Base-by-base conservation (phyloP, 2,888 invertebrate species). In the Noctua comes region DNA sequence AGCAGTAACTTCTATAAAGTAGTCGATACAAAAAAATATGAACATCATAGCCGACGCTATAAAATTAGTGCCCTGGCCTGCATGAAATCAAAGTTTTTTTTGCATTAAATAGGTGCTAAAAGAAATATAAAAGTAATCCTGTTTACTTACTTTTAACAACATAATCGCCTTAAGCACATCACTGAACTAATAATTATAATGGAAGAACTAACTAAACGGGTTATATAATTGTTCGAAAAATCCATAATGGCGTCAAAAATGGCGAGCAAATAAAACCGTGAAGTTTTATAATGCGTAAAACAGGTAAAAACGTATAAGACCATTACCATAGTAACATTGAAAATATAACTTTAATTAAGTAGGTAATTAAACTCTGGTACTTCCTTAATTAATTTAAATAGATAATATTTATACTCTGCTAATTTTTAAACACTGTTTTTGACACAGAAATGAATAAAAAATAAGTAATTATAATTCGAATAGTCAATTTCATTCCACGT, bases 91-190 rank as follows among this genome's bases (percentile, higher is more conserved):
- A 43, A 16, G n/a, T 54, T 31, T 24, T 36, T 54, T 40, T 43
- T 48, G 0, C 24, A 57, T 7, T 48, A 57, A 71, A 79, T 0
- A 31, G 57, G 57, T 13, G 48, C 16, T 48, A 31, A 71, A 46
- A 79, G 1, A 16, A 65, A 43, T 40, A n/a, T 6, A 70, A 51
- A 46, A 48, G 0, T 62, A 36, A 18, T 57, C 18, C 7, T 66
- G 40, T 51, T 65, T 66, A 82, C 76, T 82, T 80, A 85, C 85
- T 54, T 68, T 84, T 68, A 57, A 81, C 27, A 57, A 21, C 62
- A 68, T 70, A 73, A 80, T 62, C 51, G 5, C 40, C 65, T 36
- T 73, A 27, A 43, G 2, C 71, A 68, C 40, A 43, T 2, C 84
- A 68, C n/a, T n/a, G 40, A 31, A 31, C 27, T 31, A 51, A 27